These are phyloP conservation scores for Tupaia tana DNA, from an alignment of 2,113 vertebrate genomes.

Conservation along the genomic window DNA sequence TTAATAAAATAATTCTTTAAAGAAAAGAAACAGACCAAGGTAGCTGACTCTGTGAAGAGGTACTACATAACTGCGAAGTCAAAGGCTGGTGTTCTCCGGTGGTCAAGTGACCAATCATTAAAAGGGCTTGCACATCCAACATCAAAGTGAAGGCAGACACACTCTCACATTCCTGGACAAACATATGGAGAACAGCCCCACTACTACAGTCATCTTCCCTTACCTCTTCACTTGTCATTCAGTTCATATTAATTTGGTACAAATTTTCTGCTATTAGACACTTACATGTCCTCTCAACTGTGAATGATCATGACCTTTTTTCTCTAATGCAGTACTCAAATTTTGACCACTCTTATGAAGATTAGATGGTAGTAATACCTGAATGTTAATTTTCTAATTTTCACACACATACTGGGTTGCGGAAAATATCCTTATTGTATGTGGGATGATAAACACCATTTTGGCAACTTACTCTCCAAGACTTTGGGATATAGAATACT, in stretches of 20 bases:
- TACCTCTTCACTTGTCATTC: background rate
- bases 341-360: background rate
- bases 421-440: background rate
- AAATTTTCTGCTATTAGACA: background rate
- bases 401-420: background rate
- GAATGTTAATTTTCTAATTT: background rate
- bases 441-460: background rate
- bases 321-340: background rate
- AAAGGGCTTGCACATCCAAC: background rate
- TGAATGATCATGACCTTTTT: background rate
- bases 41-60: background rate
- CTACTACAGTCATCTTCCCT: background rate
- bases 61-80: background rate
- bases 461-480: background rate
- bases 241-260: background rate
- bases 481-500: background rate
- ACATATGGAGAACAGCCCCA: background rate
- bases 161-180: background rate
- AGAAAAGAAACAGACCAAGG: background rate
- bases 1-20: too few species aligned
- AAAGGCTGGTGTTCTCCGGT: background rate
- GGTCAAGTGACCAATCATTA: background rate
- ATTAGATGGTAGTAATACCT: background rate
- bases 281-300: background rate
- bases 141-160: background rate